A percentile compares a stretch with the other conserved stretches of the same genome.
phyloP scores from a whole-genome alignment of 2,113 vertebrate species.

The Chlamydotis undulata region DNA sequence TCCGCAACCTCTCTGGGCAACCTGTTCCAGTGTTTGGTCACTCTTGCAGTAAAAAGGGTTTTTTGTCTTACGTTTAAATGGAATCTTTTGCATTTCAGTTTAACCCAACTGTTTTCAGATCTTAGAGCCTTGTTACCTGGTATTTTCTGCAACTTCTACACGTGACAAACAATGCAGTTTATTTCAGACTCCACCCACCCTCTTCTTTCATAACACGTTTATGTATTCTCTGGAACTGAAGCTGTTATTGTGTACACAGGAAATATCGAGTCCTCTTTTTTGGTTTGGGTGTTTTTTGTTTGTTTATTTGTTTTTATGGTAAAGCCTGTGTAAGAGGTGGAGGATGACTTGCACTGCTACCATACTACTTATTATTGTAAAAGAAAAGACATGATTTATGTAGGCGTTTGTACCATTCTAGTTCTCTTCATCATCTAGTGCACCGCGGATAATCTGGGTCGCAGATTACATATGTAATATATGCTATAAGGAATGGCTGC shows the following conservation, averaged over 20 bases:
- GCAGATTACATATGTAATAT: neutral
- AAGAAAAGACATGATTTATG: neutral
- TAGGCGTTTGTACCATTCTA: neutral
- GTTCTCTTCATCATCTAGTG: neutral
- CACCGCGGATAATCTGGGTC: neutral
- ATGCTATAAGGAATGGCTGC: neutral
- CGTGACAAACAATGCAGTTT: neutral
- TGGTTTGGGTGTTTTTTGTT: neutral
- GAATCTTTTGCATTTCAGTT: no score
- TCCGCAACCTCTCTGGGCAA: neutral
- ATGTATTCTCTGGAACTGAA: neutral
- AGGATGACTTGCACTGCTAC: neutral
- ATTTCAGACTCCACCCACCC: neutral
- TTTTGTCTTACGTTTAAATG: no score
- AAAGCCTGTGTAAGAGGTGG: neutral
- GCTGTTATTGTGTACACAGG: accelerated
- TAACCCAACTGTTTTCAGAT: neutral
- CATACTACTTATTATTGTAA: neutral
- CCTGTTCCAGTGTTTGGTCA: neutral
- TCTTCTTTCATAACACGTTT: neutral
- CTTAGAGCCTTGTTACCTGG: neutral
- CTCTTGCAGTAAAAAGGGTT: neutral
- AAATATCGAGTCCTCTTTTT: neutral
- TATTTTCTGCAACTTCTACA: neutral
- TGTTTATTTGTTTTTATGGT: neutral